phyloP scores from a whole-genome alignment of 2,113 vertebrate genomes.

The Passer domesticus region DNA sequence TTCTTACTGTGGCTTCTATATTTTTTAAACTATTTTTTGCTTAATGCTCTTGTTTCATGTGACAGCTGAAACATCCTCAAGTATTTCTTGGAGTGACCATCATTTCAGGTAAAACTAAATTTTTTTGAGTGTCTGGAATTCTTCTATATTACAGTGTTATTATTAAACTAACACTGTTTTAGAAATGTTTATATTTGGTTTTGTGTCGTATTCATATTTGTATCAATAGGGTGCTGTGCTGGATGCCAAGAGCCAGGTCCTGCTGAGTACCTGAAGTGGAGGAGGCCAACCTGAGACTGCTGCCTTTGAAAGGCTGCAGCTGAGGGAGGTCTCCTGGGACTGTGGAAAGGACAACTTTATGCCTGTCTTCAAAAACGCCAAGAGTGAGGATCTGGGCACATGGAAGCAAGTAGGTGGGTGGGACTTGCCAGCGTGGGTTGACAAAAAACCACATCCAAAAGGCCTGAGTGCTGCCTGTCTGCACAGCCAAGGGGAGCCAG shows the following conservation, averaged over 20 bases:
- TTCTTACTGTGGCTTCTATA: not conserved
- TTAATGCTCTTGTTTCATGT: not conserved
- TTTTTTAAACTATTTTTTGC: not conserved
- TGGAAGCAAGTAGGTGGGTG: not conserved
- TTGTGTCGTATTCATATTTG: not conserved
- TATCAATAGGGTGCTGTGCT: not conserved
- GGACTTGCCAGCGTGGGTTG: not conserved
- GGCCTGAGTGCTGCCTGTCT: accelerated
- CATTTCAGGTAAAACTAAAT: not conserved
- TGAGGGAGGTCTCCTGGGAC: not conserved
- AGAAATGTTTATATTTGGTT: not conserved
- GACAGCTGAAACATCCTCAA: not conserved
- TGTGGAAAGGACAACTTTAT: not conserved
- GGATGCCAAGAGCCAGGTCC: not conserved
- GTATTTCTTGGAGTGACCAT: not conserved
- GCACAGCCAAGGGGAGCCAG: accelerated
- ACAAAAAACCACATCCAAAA: not conserved
- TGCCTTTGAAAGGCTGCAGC: not conserved
- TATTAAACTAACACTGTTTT: not conserved
- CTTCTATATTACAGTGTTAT: not conserved
- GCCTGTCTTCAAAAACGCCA: not conserved
- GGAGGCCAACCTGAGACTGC: accelerated
- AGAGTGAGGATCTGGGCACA: not conserved
- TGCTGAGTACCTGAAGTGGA: not conserved
- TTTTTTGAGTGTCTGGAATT: not conserved